Evolutionary conservation across 2,113 vertebrate species (phyloP), one percentile per base, ranked within the genome.

Genomic region (Rallus limicola): DNA sequence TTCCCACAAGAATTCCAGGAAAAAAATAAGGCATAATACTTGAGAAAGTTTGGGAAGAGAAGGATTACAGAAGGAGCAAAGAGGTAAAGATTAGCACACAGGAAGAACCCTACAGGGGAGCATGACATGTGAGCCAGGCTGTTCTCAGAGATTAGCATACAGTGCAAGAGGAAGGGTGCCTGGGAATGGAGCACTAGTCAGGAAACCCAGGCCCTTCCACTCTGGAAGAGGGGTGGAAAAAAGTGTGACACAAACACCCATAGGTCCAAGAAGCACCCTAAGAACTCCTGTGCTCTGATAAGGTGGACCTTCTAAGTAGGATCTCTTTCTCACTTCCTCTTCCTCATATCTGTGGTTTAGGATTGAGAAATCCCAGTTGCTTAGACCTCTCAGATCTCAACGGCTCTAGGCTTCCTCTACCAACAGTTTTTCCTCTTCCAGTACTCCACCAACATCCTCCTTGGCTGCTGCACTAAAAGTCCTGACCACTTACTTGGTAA

Each of bases 321-420:
- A 52, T 81, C 77, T 55, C 44, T 52, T 79, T 95, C 92, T 94
- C 92, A 74, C 69, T 97, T 97, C 76, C 80, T 71, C 92, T 97
- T 97, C 94, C 95, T 95, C 68, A 94, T 94, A 97, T 96, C 68
- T 95, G 97, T 70, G 97, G 97, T 86, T 77, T 95, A 72, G 59
- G 94, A 68, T 91, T 97, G 86, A 94, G 94, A 97, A 98, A 98
- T 91, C 56, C 36, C 88, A 95, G 67, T 76, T 92, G 78, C 78
- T 95, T 60, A 92, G 46, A 78, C 9, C 34, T n/a, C 20, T 90
- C 79, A 72, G 87, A 70, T 77, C 79, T 46, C 58, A 97, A 95
- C 92, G 62, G 71, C 78, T 95, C 65, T 76, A 53, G 10, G 48
- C 58, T 96, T 86, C 82, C 80, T 97, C 88, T 94, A 67, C 63